phyloP scores from a whole-genome alignment of 1,140 invertebrate species.

The Nebria ingens region DNA sequence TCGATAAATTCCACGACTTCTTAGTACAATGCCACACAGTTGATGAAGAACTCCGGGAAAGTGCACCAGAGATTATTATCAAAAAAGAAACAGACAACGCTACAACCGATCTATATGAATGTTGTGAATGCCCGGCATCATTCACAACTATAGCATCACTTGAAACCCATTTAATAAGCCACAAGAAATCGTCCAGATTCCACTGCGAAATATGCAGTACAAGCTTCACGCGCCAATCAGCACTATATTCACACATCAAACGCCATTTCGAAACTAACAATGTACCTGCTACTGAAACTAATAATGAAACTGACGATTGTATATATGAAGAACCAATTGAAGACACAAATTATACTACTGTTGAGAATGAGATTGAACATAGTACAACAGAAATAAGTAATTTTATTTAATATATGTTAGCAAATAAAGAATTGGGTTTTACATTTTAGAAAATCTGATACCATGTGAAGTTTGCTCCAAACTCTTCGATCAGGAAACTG shows the following conservation, averaged over 20 bases:
- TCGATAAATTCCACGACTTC: not conserved
- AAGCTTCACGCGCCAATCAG: not conserved
- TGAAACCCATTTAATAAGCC: not conserved
- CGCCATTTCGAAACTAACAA: not conserved
- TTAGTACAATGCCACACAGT: not conserved
- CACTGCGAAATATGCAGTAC: not conserved
- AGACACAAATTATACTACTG: not conserved
- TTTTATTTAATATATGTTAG: too few species aligned
- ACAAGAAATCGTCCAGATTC: not conserved
- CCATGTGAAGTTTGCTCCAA: not conserved
- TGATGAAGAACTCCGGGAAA: not conserved
- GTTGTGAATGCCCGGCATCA: not conserved
- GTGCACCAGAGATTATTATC: not conserved
- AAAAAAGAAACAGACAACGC: not conserved
- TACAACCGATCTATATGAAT: not conserved
- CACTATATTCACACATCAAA: not conserved
- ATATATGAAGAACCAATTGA: too few species aligned
- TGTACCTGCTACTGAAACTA: not conserved
- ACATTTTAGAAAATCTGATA: not conserved
- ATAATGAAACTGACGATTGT: too few species aligned
- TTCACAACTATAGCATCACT: not conserved
- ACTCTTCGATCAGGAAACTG: not conserved
- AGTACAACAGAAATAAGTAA: constrained; percentile 8
- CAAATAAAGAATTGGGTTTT: not conserved
- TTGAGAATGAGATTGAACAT: not conserved